Percentiles rank a stretch among this genome's conserved stretches.
Conservation (phyloP, 1,140 invertebrate species). For the Papilio polytes region DNA sequence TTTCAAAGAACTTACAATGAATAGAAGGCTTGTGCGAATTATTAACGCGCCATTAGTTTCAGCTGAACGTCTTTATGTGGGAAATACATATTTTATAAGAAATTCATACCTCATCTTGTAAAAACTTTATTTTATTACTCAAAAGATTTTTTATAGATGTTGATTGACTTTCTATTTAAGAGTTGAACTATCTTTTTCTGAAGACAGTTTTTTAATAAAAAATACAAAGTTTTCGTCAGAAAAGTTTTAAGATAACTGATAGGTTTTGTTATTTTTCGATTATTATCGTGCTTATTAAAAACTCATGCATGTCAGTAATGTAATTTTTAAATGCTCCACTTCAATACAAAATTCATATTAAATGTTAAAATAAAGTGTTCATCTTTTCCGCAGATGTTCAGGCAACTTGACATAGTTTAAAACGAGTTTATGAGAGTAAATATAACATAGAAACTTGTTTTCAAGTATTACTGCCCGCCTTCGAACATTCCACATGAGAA, state of each 20-base stretch:
- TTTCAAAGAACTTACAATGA: slow-evolving; percentile 72
- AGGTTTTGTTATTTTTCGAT: no score
- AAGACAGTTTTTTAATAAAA: no score
- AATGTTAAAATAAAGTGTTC: slow-evolving; percentile 15
- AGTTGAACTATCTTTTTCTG: no score
- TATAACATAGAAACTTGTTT: slow-evolving; percentile 33
- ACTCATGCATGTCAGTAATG: not conserved
- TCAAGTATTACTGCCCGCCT: slow-evolving; percentile 16
- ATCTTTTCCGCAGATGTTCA: not conserved
- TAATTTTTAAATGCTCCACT: not conserved
- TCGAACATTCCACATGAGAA: slow-evolving; percentile 31
- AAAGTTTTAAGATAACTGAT: no score
- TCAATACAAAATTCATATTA: not conserved
- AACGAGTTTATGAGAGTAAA: slow-evolving; percentile 29
- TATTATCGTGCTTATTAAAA: no score
- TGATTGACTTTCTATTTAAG: no score
- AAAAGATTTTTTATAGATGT: not conserved
- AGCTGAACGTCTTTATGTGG: slow-evolving; percentile 71
- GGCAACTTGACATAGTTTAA: slow-evolving; percentile 16
- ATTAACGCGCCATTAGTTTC: slow-evolving; percentile 77
- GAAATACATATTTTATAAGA: slow-evolving; percentile 51
- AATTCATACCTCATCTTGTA: slow-evolving; percentile 15
- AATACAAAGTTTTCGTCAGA: no score
- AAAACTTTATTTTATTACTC: not conserved
- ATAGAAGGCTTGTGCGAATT: slow-evolving; percentile 74